Evolutionary conservation across 2,888 invertebrate genomes (phyloP).

Genomic region (Aspidapion aeneum): DNA sequence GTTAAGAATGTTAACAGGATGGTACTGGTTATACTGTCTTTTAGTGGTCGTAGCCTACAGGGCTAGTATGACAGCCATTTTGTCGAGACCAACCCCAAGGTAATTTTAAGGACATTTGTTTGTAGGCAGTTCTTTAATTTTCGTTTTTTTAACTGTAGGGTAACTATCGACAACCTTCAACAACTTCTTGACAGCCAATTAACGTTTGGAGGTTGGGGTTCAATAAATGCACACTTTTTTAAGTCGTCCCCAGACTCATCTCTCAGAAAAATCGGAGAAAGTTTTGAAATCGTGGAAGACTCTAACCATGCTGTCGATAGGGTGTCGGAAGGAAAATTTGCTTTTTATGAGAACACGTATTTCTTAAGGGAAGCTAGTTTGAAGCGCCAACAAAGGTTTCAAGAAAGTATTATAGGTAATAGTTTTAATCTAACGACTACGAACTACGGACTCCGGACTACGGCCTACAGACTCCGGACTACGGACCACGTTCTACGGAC

Average conservation of each 20-base stretch:
- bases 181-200: slow-evolving; percentile 65
- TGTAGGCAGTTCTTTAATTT: background rate
- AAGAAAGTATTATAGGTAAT: slow-evolving; percentile 15
- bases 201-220: slow-evolving; percentile 68
- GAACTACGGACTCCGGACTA: no score
- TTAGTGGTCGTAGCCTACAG: slow-evolving; percentile 75
- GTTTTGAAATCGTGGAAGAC: slow-evolving; percentile 61
- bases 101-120: slow-evolving; percentile 34
- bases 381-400: slow-evolving; percentile 49
- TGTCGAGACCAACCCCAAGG: slow-evolving; percentile 74
- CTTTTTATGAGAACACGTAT: slow-evolving; percentile 76
- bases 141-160: slow-evolving; percentile 47
- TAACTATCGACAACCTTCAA: slow-evolving; percentile 74
- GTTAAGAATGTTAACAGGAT: slow-evolving; percentile 74
- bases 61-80: slow-evolving; percentile 81
- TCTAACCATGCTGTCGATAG: slow-evolving; percentile 61
- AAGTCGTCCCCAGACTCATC: slow-evolving; percentile 63
- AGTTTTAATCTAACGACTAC: background rate
- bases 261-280: slow-evolving; percentile 63
- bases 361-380: slow-evolving; percentile 65
- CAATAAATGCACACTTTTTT: slow-evolving; percentile 68
- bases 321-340: slow-evolving; percentile 68
- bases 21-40: slow-evolving; percentile 85
- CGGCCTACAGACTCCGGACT: no score
- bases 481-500: no score